These are phyloP conservation scores for Lampropteryx suffumata DNA, from an alignment of 2,888 invertebrate genomes.

Conservation along the genomic window DNA sequence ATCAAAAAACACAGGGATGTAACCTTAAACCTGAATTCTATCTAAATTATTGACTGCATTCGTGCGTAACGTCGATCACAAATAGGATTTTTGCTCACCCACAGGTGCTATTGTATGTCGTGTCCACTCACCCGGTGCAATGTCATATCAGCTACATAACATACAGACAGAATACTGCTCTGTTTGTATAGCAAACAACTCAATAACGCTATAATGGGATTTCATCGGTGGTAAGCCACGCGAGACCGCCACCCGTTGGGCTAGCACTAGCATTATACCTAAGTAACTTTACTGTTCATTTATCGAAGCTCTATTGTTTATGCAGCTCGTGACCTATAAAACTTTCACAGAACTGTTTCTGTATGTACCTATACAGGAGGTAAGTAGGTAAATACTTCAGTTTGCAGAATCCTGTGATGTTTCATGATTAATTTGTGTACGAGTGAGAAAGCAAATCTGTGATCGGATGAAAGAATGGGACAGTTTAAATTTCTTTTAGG, in stretches of 20 bases:
- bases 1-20: neutral
- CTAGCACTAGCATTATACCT: conserved; percentile 29
- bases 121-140: conserved; percentile 40
- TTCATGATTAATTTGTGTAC: neutral
- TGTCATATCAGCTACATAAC: conserved; percentile 45
- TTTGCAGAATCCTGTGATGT: conserved; percentile 1
- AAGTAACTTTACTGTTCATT: conserved; percentile 53
- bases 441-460: neutral
- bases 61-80: conserved; percentile 31
- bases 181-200: conserved; percentile 65
- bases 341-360: conserved; percentile 30
- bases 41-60: conserved; percentile 15
- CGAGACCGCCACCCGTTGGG: conserved; percentile 58
- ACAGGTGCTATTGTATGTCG: conserved; percentile 46
- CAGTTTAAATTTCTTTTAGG: too few relatives aligned
- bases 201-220: conserved; percentile 78
- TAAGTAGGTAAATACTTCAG: neutral
- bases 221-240: conserved; percentile 67
- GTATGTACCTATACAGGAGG: conserved; percentile 13
- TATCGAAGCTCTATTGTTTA: conserved; percentile 58
- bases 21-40: neutral
- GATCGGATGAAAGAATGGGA: too few relatives aligned
- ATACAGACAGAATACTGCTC: conserved; percentile 47
- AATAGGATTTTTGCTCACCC: conserved; percentile 44
- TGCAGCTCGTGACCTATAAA: conserved; percentile 54